Evolutionary conservation across 2,113 vertebrate genomes (phyloP), one percentile per base, ranked within the genome.

Genomic region (Chloropsis hardwickii): DNA sequence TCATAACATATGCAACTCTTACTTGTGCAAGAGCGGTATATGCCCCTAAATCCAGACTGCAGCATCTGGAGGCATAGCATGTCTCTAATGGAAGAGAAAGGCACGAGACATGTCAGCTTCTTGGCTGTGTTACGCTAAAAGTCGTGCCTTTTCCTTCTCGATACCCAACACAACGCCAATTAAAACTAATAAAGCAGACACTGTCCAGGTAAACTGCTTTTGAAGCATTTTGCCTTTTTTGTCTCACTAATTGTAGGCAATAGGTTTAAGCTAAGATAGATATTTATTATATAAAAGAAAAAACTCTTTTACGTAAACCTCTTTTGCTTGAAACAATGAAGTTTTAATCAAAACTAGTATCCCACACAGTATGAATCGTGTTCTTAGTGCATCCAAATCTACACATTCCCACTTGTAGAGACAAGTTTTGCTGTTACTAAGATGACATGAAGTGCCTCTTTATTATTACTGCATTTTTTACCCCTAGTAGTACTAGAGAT

Each of bases 1-100:
- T 96, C 90, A 0, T 92, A 97, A 95, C 93, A 96, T 95, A 96
- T 96, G 93, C 92, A 94, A 96, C 85, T 97, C 70, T 91, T 94
- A 86, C 93, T 95, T 96, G 94, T 96, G 87, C 79, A 95, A 96
- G 90, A 89, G 66, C 78, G 45, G 64, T 94, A 57, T 94, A 79
- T 97, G 89, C 85, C 92, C 94, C 92, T 97, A 86, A 91, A 94
- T 88, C 77, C 90, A 91, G 94, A 50, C 72, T 91, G 81, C 92
- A 91, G 94, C 96, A 97, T 97, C 95, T 97, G 95, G 94, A 96
- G 92, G 90, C 80, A 81, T 95, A 95, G 82, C 62, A 92, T 81
- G 92, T 81, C 94, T 94, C 83, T 93, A 83, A 91, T 94, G 92
- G 90, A 95, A 96, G 90, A 91, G 94, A 94, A 95, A 96, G 76